Percentiles rank a stretch among this genome's conserved stretches.
Conservation (phyloP, 2,113 vertebrate species). For the Bombycilla garrulus region DNA sequence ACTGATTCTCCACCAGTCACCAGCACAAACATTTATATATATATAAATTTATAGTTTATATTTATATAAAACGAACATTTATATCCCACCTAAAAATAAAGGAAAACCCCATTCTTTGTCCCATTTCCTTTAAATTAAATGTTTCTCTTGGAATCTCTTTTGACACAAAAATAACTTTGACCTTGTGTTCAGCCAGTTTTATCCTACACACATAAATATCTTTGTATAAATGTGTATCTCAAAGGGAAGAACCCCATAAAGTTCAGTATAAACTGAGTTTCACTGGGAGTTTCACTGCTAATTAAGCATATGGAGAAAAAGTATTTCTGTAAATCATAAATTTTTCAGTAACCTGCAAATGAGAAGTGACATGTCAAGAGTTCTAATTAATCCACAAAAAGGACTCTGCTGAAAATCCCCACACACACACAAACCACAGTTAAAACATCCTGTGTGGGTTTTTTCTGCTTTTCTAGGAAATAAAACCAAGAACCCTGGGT, state of each 20-base stretch:
- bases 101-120: neutral
- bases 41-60: too few relatives aligned
- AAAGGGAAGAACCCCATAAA: neutral
- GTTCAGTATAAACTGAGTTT: neutral
- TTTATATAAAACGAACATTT: too few relatives aligned
- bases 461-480: neutral
- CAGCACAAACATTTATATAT: neutral
- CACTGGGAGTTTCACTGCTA: neutral
- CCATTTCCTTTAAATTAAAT: neutral
- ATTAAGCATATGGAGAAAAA: neutral
- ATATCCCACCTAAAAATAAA: neutral
- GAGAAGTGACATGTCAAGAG: neutral
- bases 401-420: neutral
- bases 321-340: neutral
- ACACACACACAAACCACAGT: accelerated
- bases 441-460: neutral
- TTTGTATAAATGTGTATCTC: neutral
- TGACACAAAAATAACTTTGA: neutral
- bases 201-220: neutral
- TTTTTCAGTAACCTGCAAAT: neutral
- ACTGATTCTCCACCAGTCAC: too few relatives aligned
- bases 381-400: neutral
- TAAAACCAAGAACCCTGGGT: neutral
- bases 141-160: neutral
- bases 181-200: neutral